A percentile compares a stretch with the other conserved stretches of the same genome.
Evolutionary conservation across 2,888 invertebrate genomes (phyloP).

Genomic region (Torymus tubicola): DNA sequence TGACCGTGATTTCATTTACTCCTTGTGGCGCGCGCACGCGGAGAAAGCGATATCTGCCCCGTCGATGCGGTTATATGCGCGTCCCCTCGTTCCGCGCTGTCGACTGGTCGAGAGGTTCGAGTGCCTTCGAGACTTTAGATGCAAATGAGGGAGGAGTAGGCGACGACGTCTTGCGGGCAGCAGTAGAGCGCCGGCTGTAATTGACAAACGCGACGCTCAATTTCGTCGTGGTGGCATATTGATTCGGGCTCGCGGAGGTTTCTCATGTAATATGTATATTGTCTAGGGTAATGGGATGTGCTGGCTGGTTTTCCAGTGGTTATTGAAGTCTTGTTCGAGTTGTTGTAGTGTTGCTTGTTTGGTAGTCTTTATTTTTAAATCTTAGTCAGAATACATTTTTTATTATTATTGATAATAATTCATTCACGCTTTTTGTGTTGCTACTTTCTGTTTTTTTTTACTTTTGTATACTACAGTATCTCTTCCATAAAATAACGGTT

Average conservation of each 20-base stretch:
- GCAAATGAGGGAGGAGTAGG: slow-evolving; percentile 41
- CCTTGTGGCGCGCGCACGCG: slow-evolving; percentile 14
- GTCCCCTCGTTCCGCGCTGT: background rate
- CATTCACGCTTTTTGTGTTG: too few species aligned
- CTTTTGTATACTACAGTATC: too few species aligned
- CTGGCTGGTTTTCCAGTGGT: too few species aligned
- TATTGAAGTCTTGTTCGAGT: too few species aligned
- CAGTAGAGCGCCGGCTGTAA: slow-evolving; percentile 23
- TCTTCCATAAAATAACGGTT: too few species aligned
- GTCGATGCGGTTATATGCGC: background rate
- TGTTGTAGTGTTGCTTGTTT: too few species aligned
- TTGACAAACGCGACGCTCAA: slow-evolving; percentile 56
- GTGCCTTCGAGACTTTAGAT: slow-evolving; percentile 51
- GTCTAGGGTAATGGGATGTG: background rate
- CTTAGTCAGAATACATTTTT: too few species aligned
- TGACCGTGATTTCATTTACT: slow-evolving; percentile 74
- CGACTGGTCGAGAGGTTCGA: background rate
- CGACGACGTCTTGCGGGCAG: slow-evolving; percentile 19
- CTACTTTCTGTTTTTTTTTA: too few species aligned
- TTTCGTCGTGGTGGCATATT: slow-evolving; percentile 45
- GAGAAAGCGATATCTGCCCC: slow-evolving; percentile 19
- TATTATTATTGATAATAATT: too few species aligned
- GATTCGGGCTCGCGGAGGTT: slow-evolving; percentile 8
- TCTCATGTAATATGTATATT: slow-evolving; percentile 38
- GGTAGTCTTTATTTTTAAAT: too few species aligned